Evolutionary conservation across 2,888 invertebrate genomes (phyloP).

Genomic region (Metalampra italica): DNA sequence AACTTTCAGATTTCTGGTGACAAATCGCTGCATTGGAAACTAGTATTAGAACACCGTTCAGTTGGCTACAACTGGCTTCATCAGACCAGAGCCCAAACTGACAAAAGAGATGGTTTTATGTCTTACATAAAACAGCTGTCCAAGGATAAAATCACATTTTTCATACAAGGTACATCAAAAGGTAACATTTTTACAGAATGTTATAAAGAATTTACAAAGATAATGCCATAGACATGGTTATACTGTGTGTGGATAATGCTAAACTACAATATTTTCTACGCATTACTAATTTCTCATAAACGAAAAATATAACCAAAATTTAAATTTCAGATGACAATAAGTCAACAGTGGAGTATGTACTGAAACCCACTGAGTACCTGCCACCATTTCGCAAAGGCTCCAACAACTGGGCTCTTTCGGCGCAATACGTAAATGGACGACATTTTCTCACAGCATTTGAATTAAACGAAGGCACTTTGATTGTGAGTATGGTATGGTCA

Average conservation of each 20-base stretch:
- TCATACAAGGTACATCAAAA: slow-evolving; percentile 66
- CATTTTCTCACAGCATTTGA: slow-evolving; percentile 73
- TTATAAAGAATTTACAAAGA: too few species aligned
- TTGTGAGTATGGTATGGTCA: slow-evolving; percentile 54
- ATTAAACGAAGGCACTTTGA: slow-evolving; percentile 65
- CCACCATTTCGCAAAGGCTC: slow-evolving; percentile 62
- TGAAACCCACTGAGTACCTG: slow-evolving; percentile 64
- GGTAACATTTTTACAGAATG: slow-evolving; percentile 43
- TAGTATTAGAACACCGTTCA: slow-evolving; percentile 88
- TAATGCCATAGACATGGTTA: too few species aligned
- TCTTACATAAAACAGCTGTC: slow-evolving; percentile 71
- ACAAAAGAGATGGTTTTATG: slow-evolving; percentile 70
- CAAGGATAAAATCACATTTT: slow-evolving; percentile 69
- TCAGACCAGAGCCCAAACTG: slow-evolving; percentile 55
- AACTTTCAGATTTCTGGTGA: slow-evolving; percentile 82
- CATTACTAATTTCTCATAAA: too few species aligned
- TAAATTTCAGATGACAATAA: slow-evolving; percentile 51
- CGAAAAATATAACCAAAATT: too few species aligned
- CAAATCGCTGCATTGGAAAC: slow-evolving; percentile 88
- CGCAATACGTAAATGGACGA: slow-evolving; percentile 72
- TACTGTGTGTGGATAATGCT: too few species aligned
- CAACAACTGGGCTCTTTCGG: slow-evolving; percentile 66
- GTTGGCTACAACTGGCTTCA: slow-evolving; percentile 84
- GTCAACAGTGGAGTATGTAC: slow-evolving; percentile 59
- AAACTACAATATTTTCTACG: too few species aligned